Conservation (phyloP, 1,140 invertebrate genomes). For the Drosophila ohnishii region DNA sequence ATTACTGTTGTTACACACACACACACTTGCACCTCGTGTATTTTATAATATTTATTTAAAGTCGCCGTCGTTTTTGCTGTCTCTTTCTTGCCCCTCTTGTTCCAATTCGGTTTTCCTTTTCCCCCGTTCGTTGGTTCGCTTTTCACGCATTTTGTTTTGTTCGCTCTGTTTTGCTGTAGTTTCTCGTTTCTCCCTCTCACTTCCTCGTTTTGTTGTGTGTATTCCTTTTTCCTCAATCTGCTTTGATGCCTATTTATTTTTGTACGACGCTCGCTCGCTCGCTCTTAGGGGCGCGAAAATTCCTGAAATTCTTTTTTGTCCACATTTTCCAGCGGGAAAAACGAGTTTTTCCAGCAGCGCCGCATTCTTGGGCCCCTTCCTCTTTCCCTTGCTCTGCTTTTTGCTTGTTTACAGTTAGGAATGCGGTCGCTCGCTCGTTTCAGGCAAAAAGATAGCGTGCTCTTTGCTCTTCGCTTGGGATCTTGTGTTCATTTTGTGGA, state of each 20-base stretch:
- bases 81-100: constrained; percentile 37
- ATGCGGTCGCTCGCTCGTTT: constrained; percentile 61
- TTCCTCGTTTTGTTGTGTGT: constrained; percentile 59
- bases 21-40: constrained; percentile 23
- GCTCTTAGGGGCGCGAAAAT: constrained; percentile 58
- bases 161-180: constrained; percentile 40
- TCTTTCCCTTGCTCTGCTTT: constrained; percentile 39
- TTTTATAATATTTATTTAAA: constrained; percentile 71
- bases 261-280: constrained; percentile 32
- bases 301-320: constrained; percentile 75
- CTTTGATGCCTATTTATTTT: constrained; percentile 57
- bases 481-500: constrained; percentile 18
- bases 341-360: constrained; percentile 74
- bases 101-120: constrained; percentile 37
- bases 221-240: constrained; percentile 18
- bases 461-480: constrained; percentile 27
- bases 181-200: constrained; percentile 17
- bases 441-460: constrained; percentile 47
- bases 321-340: constrained; percentile 75
- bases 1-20: constrained; percentile 30
- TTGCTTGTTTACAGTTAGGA: constrained; percentile 79
- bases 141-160: constrained; percentile 67
- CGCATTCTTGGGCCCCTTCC: constrained; percentile 47
- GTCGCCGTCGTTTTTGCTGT: constrained; percentile 43
- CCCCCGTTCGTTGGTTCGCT: constrained; percentile 21